phyloP scores from a whole-genome alignment of 64 coral and sea anemone genomes.

The Stylophora pistillata region DNA sequence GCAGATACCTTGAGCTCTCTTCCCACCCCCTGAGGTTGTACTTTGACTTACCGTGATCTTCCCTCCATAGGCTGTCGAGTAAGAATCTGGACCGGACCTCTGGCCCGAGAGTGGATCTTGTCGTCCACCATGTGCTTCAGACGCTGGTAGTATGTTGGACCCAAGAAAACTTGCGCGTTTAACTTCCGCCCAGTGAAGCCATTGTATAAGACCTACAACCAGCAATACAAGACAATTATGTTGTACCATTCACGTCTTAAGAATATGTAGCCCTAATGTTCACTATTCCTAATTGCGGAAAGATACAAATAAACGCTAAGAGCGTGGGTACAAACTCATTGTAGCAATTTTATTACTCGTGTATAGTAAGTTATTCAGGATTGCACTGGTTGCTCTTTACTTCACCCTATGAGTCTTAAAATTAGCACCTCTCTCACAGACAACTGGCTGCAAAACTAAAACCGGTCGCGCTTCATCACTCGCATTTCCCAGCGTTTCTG shows the following conservation, averaged over 20 bases:
- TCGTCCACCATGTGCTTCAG: slow-evolving; percentile 99
- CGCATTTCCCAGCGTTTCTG: too few relatives aligned
- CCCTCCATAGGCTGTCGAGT: slow-evolving; percentile 92
- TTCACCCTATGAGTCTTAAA: too few relatives aligned
- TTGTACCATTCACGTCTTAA: not conserved
- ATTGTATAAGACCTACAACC: slow-evolving; percentile 87
- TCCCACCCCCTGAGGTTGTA: not conserved
- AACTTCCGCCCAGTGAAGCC: slow-evolving; percentile 94
- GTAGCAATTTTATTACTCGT: too few relatives aligned
- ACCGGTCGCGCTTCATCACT: too few relatives aligned
- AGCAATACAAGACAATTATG: not conserved
- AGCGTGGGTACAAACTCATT: too few relatives aligned
- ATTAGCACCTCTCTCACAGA: too few relatives aligned
- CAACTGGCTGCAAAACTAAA: too few relatives aligned
- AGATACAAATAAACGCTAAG: too few relatives aligned
- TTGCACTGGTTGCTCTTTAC: too few relatives aligned
- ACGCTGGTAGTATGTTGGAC: slow-evolving; percentile 97
- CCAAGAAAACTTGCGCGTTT: slow-evolving; percentile 94
- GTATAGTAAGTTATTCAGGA: too few relatives aligned
- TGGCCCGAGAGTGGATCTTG: slow-evolving; percentile 95
- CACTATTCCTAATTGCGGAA: too few relatives aligned
- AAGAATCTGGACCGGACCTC: slow-evolving; percentile 94
- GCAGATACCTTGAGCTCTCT: too few relatives aligned
- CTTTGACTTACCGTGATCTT: slow-evolving; percentile 72
- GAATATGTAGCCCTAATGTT: not conserved